phyloP scores from a whole-genome alignment of 1,140 invertebrate species.

The Nasonia vitripennis region DNA sequence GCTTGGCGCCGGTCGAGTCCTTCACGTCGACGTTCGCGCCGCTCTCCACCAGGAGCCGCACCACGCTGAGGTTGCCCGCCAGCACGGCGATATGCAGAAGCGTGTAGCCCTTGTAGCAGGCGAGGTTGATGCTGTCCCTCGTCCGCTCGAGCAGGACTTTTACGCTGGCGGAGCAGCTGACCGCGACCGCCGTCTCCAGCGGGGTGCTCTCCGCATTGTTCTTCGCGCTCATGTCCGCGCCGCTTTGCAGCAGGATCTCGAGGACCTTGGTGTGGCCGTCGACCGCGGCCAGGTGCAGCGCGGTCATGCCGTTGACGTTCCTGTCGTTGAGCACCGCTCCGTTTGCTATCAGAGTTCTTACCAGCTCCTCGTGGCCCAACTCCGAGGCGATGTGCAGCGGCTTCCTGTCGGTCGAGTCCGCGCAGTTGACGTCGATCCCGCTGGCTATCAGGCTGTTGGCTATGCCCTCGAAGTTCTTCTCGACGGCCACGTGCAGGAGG shows the following conservation, averaged over 20 bases:
- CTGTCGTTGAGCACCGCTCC: neutral
- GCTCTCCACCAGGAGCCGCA: conserved; percentile 3
- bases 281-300: conserved; percentile 24
- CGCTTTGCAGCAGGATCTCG: neutral
- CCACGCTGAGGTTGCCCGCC: neutral
- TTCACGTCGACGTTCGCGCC: conserved; percentile 18
- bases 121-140: neutral
- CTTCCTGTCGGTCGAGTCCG: neutral
- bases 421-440: conserved; percentile 21
- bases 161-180: neutral
- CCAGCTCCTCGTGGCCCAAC: neutral
- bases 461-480: neutral
- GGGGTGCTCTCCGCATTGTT: neutral
- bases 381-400: conserved; percentile 20
- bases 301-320: neutral
- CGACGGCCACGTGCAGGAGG: neutral
- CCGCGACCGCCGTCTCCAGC: neutral
- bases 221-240: neutral
- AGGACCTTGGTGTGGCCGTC: neutral
- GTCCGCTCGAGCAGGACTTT: neutral
- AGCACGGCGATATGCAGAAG: neutral
- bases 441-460: neutral
- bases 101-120: neutral
- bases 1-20: neutral
- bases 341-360: neutral